Evolutionary conservation across 2,888 invertebrate species (phyloP).

Genomic region (Eupsilia transversa): DNA sequence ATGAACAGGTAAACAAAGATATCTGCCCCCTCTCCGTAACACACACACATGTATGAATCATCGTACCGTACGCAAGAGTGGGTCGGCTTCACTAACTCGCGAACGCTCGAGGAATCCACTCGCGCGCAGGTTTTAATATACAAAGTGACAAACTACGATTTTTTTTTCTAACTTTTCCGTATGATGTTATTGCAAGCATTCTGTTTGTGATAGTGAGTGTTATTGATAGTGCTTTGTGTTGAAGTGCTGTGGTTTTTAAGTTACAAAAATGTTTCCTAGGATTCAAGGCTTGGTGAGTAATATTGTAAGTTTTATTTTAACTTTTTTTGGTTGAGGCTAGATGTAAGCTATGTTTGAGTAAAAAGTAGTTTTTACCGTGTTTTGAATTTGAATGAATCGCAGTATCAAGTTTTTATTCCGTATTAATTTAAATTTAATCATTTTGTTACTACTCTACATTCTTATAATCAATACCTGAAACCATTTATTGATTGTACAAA

Average conservation of each 20-base stretch:
- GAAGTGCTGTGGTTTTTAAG: slow-evolving; percentile 67
- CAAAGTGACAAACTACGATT: slow-evolving; percentile 50
- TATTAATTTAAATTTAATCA: background rate
- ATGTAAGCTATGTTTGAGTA: slow-evolving; percentile 1
- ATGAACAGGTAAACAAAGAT: slow-evolving; percentile 67
- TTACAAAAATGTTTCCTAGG: slow-evolving; percentile 86
- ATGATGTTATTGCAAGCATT: slow-evolving; percentile 70
- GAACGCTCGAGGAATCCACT: slow-evolving; percentile 75
- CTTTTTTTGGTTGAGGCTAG: slow-evolving; percentile 14
- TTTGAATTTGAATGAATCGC: background rate
- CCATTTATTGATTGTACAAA: background rate
- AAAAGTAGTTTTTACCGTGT: background rate
- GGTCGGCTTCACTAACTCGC: slow-evolving; percentile 69
- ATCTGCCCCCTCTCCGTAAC: slow-evolving; percentile 49
- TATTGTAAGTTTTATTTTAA: slow-evolving; percentile 31
- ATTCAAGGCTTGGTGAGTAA: slow-evolving; percentile 88
- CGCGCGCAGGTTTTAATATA: slow-evolving; percentile 77
- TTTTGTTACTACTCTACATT: background rate
- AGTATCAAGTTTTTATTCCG: background rate
- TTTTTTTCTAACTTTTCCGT: slow-evolving; percentile 55
- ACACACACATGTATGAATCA: slow-evolving; percentile 62
- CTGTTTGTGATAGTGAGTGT: slow-evolving; percentile 69
- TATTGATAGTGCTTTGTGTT: slow-evolving; percentile 75
- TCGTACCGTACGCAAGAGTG: slow-evolving; percentile 44
- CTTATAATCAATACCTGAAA: background rate